A percentile compares a stretch with the other conserved stretches of the same genome.
Conservation (phyloP, 2,113 vertebrate species). For the Albula glossodonta region DNA sequence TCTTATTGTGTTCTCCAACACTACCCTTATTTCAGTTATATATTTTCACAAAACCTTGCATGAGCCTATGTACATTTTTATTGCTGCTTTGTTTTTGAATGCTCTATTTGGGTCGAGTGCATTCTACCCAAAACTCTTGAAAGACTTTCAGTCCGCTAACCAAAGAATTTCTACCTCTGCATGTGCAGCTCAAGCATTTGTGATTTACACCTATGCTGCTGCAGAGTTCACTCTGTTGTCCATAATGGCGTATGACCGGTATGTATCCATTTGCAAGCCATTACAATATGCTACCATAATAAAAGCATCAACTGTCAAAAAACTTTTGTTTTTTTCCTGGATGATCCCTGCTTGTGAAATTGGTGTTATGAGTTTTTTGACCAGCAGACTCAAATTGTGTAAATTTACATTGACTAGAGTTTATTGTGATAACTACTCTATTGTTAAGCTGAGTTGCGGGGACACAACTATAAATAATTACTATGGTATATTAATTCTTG, state of each 20-base stretch:
- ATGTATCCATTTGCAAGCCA: not conserved
- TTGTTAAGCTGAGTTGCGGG: constrained; percentile 5
- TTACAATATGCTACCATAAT: constrained; percentile 7
- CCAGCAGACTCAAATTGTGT: not conserved
- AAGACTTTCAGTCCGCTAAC: not conserved
- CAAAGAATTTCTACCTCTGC: not conserved
- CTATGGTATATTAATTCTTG: not conserved
- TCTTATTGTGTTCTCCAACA: not conserved
- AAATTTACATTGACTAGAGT: not conserved
- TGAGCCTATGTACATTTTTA: constrained; percentile 15
- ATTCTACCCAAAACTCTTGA: constrained; percentile 12
- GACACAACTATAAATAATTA: constrained; percentile 1
- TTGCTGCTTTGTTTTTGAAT: not conserved
- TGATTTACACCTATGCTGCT: constrained; percentile 1
- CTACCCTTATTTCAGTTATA: not conserved
- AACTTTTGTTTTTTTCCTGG: constrained; percentile 8
- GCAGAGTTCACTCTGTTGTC: constrained; percentile 14
- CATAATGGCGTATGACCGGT: constrained; percentile 2
- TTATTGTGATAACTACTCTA: constrained; percentile 2
- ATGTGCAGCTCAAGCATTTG: not conserved
- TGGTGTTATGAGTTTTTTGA: not conserved
- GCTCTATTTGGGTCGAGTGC: not conserved
- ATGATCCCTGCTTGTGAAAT: not conserved
- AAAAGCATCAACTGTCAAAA: not conserved
- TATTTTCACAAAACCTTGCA: not conserved